Evolutionary conservation across 2,797 vertebrate genomes (phyloP).

Genomic region (Enteromius radiatus): DNA sequence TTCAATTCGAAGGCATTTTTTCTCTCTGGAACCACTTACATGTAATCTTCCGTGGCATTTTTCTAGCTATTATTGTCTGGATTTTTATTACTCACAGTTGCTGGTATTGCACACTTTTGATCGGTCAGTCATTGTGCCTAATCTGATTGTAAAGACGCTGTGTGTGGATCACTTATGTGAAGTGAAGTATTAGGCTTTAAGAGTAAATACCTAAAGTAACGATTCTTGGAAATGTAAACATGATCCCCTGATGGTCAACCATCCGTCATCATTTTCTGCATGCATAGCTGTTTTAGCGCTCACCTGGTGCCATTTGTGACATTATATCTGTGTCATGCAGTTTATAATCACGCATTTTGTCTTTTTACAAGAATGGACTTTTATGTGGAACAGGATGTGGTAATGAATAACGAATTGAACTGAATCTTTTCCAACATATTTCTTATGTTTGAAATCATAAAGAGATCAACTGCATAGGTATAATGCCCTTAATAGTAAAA

Average conservation of each 20-base stretch:
- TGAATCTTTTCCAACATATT: too few species aligned
- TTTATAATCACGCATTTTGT: constrained; percentile 1
- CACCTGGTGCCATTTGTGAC: background rate
- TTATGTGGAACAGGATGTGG: background rate
- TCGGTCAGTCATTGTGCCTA: constrained; percentile 26
- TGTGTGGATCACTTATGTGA: constrained; percentile 43
- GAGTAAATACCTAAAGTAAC: constrained; percentile 52
- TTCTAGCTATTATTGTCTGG: constrained; percentile 50
- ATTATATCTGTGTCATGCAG: background rate
- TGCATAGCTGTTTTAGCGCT: constrained; percentile 18
- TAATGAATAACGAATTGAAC: background rate
- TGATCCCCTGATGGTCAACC: constrained; percentile 18
- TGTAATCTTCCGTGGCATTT: constrained; percentile 43
- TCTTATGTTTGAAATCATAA: too few species aligned
- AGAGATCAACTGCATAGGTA: background rate
- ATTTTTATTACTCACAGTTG: constrained; percentile 46
- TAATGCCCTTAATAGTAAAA: background rate
- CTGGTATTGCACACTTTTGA: constrained; percentile 46
- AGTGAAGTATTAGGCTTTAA: constrained; percentile 31
- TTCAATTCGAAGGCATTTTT: constrained; percentile 46
- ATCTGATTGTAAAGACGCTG: constrained; percentile 47
- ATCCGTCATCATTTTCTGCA: background rate
- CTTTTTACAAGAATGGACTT: background rate
- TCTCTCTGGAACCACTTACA: constrained; percentile 51
- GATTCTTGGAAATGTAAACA: constrained; percentile 54